Conservation (phyloP, 2,113 vertebrate genomes). For the Zapornia atra region DNA sequence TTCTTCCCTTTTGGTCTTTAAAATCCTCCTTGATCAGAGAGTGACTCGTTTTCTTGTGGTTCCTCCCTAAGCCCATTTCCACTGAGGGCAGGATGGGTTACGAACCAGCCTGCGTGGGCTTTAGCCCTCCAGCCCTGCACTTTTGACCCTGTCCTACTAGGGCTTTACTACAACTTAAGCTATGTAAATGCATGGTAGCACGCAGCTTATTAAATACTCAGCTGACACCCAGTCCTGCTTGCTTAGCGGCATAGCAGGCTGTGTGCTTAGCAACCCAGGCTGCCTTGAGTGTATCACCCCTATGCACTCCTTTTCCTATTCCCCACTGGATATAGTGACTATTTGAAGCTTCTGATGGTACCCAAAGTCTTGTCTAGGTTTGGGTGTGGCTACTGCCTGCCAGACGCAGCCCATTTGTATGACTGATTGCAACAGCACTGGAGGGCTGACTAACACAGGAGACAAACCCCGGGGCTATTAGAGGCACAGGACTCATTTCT, state of each 20-base stretch:
- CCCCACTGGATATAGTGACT: fast-evolving
- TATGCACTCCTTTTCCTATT: fast-evolving
- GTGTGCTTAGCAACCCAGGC: conserved; percentile 35
- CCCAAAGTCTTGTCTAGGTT: background rate
- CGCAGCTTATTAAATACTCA: conserved; percentile 30
- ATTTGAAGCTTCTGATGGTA: background rate
- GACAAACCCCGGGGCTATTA: background rate
- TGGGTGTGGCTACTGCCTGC: background rate
- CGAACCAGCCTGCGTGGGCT: background rate
- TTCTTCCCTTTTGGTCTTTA: background rate
- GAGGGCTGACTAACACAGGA: background rate
- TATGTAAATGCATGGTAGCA: conserved; percentile 27
- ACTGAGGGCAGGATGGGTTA: background rate
- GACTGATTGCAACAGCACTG: too few relatives aligned
- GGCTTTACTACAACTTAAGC: conserved; percentile 21
- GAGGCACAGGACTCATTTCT: background rate
- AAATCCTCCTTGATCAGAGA: background rate
- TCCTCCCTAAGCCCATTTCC: background rate
- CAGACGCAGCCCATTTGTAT: background rate
- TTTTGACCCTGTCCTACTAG: conserved; percentile 41
- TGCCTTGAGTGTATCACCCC: background rate
- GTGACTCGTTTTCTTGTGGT: background rate
- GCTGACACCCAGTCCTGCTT: background rate
- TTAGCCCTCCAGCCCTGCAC: conserved; percentile 14
- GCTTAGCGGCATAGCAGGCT: background rate